phyloP scores from a whole-genome alignment of 2,797 vertebrate genomes.

The Aplochiton taeniatus region DNA sequence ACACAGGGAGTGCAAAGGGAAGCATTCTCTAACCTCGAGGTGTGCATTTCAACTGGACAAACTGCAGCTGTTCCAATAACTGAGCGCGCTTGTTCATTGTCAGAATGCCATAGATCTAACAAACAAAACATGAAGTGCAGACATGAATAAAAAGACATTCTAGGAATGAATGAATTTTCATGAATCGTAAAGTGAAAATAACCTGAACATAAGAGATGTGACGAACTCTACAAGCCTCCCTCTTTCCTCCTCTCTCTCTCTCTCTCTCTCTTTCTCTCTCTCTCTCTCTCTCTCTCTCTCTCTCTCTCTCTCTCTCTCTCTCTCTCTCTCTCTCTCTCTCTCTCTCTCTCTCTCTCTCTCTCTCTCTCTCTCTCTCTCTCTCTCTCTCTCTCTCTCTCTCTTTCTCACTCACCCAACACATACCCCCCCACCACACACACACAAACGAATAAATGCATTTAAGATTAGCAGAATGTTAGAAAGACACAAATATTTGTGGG shows the following conservation, averaged over 20 bases:
- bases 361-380: background rate
- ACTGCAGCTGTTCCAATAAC: slow-evolving; percentile 86
- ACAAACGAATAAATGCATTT: slow-evolving; percentile 21
- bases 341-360: too few species aligned
- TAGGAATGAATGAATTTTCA: slow-evolving; percentile 8
- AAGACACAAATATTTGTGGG: background rate
- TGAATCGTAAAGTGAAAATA: slow-evolving; percentile 31
- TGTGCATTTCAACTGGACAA: slow-evolving; percentile 86
- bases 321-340: background rate
- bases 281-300: slow-evolving; percentile 4
- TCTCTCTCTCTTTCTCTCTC: background rate
- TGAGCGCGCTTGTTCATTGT: slow-evolving; percentile 85
- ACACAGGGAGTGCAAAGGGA: slow-evolving; percentile 65
- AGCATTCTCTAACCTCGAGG: slow-evolving; percentile 83
- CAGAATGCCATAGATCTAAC: slow-evolving; percentile 87
- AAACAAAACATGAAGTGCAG: slow-evolving; percentile 79
- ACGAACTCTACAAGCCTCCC: too few species aligned
- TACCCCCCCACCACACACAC: slow-evolving; percentile 14
- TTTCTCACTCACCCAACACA: slow-evolving; percentile 22
- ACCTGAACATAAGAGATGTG: too few species aligned
- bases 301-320: slow-evolving; percentile 5
- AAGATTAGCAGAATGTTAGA: slow-evolving; percentile 1
- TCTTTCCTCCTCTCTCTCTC: too few species aligned
- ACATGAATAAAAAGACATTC: slow-evolving; percentile 65
- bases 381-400: slow-evolving; percentile 3